Evolutionary conservation across 2,888 invertebrate species (phyloP), one percentile per base, ranked within the genome.

Genomic region (Apamea crenata): DNA sequence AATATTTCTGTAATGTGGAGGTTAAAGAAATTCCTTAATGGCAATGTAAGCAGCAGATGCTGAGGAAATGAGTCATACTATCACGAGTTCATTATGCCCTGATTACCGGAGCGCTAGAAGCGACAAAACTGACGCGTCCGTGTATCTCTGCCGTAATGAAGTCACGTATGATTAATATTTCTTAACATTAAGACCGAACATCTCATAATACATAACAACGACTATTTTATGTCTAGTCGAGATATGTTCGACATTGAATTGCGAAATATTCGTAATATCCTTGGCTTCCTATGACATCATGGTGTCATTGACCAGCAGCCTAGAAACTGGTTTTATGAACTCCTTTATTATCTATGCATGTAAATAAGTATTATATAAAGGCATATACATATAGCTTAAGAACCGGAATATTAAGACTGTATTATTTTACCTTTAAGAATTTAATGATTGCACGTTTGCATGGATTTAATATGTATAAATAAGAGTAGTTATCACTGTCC

Each of bases 101-200:
- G 81, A 82, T 84, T 87, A 80, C 81, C 59, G 73, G 74, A 76
- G 77, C 74, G 68, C 14, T 72, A 74, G 70, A 79, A 70, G 50
- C 74, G 78, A 82, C 78, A 71, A 82, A 81, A 77, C 78, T 73
- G 69, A 77, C 66, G 56, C 67, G 70, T 29, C 69, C 77, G 47
- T 65, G 70, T 77, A 72, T 78, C 66, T 79, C 53, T 70, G 70
- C 71, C 72, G 59, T 83, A 86, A 89, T 87, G 81, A 81, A 84
- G 89, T 89, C 84, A 85, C 79, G 74, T 78, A 83, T 89, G 88
- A 90, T 81, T 84, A 82, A 89, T 73, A 77, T 67, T 69, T 36
- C 63, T 78, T 80, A 59, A 72, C 50, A 80, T 69, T 76, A 82
- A 78, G 69, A 76, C 50, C 67, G 69, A 75, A 73, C 73, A 77